A percentile compares a stretch with the other conserved stretches of the same genome.
These are phyloP conservation scores for Ernsta delagoae DNA, from an alignment of 2,888 invertebrate species.

Conservation along the genomic window DNA sequence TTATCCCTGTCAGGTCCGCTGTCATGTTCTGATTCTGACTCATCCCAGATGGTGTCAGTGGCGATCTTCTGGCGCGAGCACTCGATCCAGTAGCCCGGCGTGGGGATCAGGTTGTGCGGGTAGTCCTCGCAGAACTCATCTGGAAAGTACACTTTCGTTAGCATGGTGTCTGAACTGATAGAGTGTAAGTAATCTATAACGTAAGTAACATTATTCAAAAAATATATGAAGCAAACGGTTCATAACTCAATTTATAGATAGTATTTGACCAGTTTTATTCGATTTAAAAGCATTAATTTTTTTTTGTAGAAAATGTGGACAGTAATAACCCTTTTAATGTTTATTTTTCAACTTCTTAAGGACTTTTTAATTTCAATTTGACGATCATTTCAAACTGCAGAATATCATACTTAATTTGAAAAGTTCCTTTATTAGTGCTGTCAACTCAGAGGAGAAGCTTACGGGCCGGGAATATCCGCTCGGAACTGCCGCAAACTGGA, in stretches of 20 bases:
- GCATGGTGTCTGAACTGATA: no score
- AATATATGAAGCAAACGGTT: no score
- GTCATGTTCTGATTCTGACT: slow-evolving; percentile 93
- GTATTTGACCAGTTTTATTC: no score
- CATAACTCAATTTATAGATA: no score
- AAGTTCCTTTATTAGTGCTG: slow-evolving; percentile 45
- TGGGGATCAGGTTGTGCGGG: slow-evolving; percentile 95
- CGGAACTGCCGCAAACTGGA: slow-evolving; percentile 42
- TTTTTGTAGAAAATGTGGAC: no score
- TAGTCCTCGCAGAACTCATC: slow-evolving; percentile 97
- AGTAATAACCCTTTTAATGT: no score
- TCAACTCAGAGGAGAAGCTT: slow-evolving; percentile 42
- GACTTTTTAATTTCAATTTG: no score
- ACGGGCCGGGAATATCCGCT: slow-evolving; percentile 42
- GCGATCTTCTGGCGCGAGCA: slow-evolving; percentile 96
- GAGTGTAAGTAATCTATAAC: no score
- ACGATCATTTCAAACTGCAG: slow-evolving; percentile 16
- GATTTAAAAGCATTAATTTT: no score
- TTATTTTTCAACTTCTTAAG: no score
- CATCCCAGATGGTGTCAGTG: slow-evolving; percentile 94
- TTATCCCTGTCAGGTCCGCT: slow-evolving; percentile 82
- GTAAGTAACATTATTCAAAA: no score
- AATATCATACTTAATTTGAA: slow-evolving; percentile 43
- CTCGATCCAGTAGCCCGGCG: slow-evolving; percentile 98
- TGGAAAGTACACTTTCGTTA: slow-evolving; percentile 63